A percentile compares a stretch with the other conserved stretches of the same genome.
Conservation (phyloP, 2,797 vertebrate species). For the Pygocentrus nattereri region DNA sequence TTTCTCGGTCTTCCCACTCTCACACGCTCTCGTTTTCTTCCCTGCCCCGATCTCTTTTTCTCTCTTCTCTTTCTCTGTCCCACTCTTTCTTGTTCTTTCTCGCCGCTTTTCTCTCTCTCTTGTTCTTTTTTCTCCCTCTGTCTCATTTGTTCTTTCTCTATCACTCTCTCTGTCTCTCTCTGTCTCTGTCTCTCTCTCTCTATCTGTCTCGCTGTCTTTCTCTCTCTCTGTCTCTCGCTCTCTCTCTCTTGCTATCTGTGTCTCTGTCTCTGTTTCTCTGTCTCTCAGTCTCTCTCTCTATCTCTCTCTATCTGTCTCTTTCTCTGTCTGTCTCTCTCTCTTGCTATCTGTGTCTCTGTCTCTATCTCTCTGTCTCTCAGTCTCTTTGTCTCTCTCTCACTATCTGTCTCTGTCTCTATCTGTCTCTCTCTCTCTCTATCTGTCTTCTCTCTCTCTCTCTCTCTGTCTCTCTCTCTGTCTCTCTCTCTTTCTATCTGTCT, state of each 20-base stretch:
- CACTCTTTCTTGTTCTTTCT: background rate
- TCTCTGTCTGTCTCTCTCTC: constrained; percentile 7
- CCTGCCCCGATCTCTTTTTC: too few relatives aligned
- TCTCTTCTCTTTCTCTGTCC: background rate
- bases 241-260: constrained; percentile 10
- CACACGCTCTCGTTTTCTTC: rapidly evolving
- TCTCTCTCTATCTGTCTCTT: background rate
- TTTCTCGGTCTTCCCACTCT: too few relatives aligned
- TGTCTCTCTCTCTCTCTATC: constrained; percentile 6
- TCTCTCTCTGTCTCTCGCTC: background rate
- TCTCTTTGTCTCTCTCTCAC: background rate
- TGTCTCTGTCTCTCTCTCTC: constrained; percentile 12
- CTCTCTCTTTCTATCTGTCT: too few relatives aligned
- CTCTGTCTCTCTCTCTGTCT: background rate
- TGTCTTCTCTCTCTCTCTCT: background rate
- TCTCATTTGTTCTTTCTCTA: background rate
- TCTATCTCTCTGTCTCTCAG: constrained; percentile 1
- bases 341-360: background rate
- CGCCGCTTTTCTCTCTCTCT: constrained; percentile 9
- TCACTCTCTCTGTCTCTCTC: background rate
- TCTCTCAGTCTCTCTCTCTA: constrained; percentile 13
- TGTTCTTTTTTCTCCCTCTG: background rate
- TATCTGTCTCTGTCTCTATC: background rate
- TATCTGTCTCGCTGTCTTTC: background rate
- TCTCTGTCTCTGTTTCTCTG: background rate